These are phyloP conservation scores for Grammomys dolichurus DNA, from an alignment of 2,113 vertebrate species.

Conservation along the genomic window DNA sequence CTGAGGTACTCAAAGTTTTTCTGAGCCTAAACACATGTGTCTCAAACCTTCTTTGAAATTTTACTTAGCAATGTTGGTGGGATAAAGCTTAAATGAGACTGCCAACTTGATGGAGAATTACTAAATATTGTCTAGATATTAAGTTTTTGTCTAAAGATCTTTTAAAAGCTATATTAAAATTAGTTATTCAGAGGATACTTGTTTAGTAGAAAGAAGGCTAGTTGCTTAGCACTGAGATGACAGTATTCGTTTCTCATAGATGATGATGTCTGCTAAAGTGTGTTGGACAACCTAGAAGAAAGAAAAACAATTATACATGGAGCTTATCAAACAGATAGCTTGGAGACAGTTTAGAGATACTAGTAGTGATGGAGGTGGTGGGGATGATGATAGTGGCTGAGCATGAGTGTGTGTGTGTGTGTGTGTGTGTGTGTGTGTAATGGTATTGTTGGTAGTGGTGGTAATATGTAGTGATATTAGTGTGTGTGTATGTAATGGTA, in stretches of 20 bases:
- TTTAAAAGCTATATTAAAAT: neutral
- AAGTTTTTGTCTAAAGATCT: constrained; percentile 24
- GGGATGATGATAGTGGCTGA: neutral
- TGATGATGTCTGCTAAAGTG: neutral
- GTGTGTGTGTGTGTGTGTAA: neutral
- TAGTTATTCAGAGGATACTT: neutral
- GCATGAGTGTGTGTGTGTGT: neutral
- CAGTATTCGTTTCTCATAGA: neutral
- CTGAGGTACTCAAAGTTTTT: constrained; percentile 18
- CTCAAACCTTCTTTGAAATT: constrained; percentile 6
- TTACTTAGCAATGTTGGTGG: constrained; percentile 15
- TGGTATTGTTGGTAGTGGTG: neutral
- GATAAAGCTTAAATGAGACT: constrained; percentile 25
- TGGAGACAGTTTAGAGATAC: neutral
- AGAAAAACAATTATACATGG: neutral
- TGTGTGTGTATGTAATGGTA: too few relatives aligned
- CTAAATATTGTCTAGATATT: neutral
- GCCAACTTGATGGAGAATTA: neutral
- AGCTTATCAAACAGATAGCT: neutral
- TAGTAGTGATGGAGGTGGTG: neutral
- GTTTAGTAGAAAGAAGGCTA: neutral
- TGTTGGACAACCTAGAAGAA: neutral
- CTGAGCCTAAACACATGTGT: neutral
- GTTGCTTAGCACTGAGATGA: neutral
- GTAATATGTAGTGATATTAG: too few relatives aligned